These are phyloP conservation scores for Euclidia mi DNA, from an alignment of 2,888 invertebrate species.

Conservation along the genomic window DNA sequence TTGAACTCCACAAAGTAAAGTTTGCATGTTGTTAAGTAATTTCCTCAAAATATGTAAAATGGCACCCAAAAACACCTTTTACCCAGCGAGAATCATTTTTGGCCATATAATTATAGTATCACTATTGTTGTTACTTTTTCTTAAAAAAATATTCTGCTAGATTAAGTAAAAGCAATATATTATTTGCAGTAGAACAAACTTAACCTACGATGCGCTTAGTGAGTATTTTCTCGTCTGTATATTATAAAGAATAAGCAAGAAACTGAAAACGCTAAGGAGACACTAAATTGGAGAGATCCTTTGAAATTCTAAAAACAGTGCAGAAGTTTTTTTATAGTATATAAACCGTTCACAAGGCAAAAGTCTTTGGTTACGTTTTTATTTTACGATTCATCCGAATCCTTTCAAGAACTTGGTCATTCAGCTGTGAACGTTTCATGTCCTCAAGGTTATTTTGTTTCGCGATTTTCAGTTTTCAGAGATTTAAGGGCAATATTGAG, in stretches of 20 bases:
- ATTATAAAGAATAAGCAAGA: not conserved
- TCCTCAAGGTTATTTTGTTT: constrained; percentile 15
- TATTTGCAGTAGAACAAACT: too few relatives aligned
- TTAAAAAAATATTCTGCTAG: too few relatives aligned
- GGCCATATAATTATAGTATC: too few relatives aligned
- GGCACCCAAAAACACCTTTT: too few relatives aligned
- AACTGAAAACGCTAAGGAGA: constrained; percentile 6
- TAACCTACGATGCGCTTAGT: too few relatives aligned
- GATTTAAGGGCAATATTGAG: constrained; percentile 4
- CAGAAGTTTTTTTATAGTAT: constrained; percentile 47
- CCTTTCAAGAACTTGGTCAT: constrained; percentile 23
- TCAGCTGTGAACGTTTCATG: constrained; percentile 36
- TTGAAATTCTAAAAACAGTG: constrained; percentile 31
- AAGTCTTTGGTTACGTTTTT: constrained; percentile 35
- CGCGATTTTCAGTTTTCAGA: constrained; percentile 12
- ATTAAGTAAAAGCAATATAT: too few relatives aligned
- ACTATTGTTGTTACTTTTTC: too few relatives aligned
- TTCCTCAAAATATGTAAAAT: too few relatives aligned
- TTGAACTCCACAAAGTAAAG: too few relatives aligned
- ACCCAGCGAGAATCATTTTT: too few relatives aligned
- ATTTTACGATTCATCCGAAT: constrained; percentile 42
- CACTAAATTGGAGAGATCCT: constrained; percentile 14
- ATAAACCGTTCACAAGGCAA: constrained; percentile 50
- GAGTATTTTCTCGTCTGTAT: not conserved
- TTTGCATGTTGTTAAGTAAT: too few relatives aligned